Conservation (phyloP, 2,797 vertebrate species). For the Notoglanidium macrostoma region DNA sequence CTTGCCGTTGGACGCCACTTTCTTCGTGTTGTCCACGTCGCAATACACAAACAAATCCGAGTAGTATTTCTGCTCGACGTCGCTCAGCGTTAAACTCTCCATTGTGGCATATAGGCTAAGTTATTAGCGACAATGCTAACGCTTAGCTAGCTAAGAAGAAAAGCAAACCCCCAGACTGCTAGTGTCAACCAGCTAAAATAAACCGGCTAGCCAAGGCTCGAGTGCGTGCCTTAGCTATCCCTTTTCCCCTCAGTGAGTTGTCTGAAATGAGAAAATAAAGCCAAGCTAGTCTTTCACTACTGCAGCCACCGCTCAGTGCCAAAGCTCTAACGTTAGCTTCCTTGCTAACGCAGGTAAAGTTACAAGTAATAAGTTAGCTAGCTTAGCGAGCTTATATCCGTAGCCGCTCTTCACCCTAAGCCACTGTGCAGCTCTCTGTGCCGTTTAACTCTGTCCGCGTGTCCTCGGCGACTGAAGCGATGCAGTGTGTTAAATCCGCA, state of each 20-base stretch:
- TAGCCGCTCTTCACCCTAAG: not conserved
- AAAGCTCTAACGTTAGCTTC: not conserved
- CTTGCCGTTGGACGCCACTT: conserved; percentile 91
- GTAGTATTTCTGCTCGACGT: conserved; percentile 96
- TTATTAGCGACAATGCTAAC: conserved; percentile 24
- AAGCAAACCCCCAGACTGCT: conserved; percentile 6
- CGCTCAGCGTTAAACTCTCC: conserved; percentile 94
- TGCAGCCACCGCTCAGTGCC: not conserved
- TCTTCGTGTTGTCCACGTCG: conserved; percentile 97
- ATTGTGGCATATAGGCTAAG: conserved; percentile 73
- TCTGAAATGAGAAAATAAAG: not conserved
- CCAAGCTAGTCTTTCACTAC: not conserved
- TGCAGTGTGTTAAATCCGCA: not conserved
- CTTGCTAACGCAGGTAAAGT: conserved; percentile 28
- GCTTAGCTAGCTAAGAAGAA: conserved; percentile 42
- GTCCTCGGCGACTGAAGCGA: not conserved
- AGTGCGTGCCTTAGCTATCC: not conserved
- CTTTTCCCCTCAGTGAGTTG: not conserved
- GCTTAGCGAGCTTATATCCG: not conserved
- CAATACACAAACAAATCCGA: conserved; percentile 95
- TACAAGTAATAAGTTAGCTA: conserved; percentile 3
- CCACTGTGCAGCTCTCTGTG: not conserved
- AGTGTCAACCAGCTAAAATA: not conserved
- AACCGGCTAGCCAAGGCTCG: not conserved
- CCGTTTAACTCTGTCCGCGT: not conserved